Base-by-base conservation (phyloP, 2,797 vertebrate genomes). In the Tolypeutes matacus region DNA sequence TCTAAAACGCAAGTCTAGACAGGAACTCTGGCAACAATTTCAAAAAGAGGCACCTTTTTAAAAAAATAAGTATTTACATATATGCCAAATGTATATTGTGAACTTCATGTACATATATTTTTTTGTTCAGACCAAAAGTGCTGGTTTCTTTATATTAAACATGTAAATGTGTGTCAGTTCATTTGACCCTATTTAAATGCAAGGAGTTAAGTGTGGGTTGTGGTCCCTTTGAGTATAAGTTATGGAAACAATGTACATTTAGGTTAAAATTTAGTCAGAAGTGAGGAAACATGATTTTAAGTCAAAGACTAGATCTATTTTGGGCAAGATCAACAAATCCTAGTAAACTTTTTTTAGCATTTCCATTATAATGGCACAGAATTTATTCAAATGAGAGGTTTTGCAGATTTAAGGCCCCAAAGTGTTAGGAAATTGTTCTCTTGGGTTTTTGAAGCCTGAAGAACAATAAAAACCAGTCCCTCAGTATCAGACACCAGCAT, bases 11-110 rank as follows among this genome's bases (percentile, higher is more conserved):
- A 93, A 73, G 76, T 78, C 72, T 65, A 93, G 93, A 81, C 65
- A 81, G 85, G 49, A 91, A 78, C 46, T 83, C 89, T 87, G 83
- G 72, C 91, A 95, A 84, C 86, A 95, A 1, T 85, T 96, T 94
- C 72, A 90, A 85, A 89, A 60, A 29, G 49, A 95, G 62, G 2
- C 36, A 69, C 58, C 76, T 84, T 95, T 96, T 77, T 90, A 73
- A 72, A 39, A 73, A 72, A 39, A 39, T 83, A 89, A 91, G 56
- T 91, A 51, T 89, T 69, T 75, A 39, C 39, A 12, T 84, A 89
- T 80, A 42, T 95, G 80, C 53, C 81, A 81, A 18, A 34, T n/a
- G 0, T 83, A 39, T 82, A 15, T 84, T 82, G 18, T 67, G 72
- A 83, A 46, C 49, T 53, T 80, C 56, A 1, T 53, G 13, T 58